These are phyloP conservation scores for Ochotona curzoniae DNA, from an alignment of 2,113 vertebrate species.

Conservation along the genomic window DNA sequence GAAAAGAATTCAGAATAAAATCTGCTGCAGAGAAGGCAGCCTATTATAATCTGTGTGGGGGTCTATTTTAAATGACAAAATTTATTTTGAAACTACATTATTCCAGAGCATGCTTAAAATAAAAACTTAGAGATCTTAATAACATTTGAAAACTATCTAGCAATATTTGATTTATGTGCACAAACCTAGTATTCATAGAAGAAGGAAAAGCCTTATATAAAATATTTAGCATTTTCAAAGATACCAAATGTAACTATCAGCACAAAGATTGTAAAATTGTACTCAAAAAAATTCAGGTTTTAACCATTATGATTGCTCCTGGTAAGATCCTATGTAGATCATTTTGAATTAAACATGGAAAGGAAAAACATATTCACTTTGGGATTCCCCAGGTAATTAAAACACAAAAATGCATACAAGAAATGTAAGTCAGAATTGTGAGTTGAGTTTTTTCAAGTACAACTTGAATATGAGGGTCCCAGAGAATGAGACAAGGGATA, in stretches of 20 bases:
- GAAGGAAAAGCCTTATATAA: conserved; percentile 16
- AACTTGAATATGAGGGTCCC: conserved; percentile 63
- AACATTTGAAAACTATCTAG: conserved; percentile 52
- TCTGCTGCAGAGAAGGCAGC: background rate
- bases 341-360: conserved; percentile 83
- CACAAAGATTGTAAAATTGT: conserved; percentile 75
- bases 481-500: background rate
- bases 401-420: conserved; percentile 77
- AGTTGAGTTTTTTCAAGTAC: conserved; percentile 81
- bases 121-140: conserved; percentile 50
- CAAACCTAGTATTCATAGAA: conserved; percentile 65
- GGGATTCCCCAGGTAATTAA: conserved; percentile 80
- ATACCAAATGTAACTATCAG: conserved; percentile 56
- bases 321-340: conserved; percentile 81
- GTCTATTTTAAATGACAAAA: background rate
- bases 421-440: conserved; percentile 83
- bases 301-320: conserved; percentile 80
- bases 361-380: conserved; percentile 80
- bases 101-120: conserved; percentile 21
- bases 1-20: background rate
- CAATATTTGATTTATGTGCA: conserved; percentile 64
- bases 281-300: conserved; percentile 80
- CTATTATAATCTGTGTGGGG: background rate
- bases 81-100: background rate
- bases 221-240: conserved; percentile 67